These are phyloP conservation scores for Peromyscus polionotus DNA, from an alignment of 2,113 vertebrate genomes.

Conservation along the genomic window DNA sequence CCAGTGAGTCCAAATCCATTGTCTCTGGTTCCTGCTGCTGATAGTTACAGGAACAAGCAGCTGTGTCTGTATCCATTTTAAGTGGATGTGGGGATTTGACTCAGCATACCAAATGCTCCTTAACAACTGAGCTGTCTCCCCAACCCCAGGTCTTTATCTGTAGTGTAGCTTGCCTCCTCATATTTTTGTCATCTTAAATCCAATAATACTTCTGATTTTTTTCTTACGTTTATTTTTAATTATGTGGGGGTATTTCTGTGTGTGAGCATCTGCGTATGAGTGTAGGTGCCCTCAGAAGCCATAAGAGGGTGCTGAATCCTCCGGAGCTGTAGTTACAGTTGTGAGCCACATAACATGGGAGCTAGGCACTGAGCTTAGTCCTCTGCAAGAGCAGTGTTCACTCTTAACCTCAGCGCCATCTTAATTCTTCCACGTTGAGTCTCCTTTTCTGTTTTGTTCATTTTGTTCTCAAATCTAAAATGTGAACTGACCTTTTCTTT, in stretches of 20 bases:
- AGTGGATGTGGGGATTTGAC: not conserved
- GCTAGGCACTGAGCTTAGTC: not conserved
- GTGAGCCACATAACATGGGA: not conserved
- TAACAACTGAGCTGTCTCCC: not conserved
- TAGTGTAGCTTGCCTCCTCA: slow-evolving; percentile 5
- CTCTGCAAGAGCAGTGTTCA: not conserved
- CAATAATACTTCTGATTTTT: not conserved
- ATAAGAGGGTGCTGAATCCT: not conserved
- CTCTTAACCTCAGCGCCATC: not conserved
- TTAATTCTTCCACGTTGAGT: not conserved
- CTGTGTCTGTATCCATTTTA: not conserved
- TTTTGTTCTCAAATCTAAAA: slow-evolving; percentile 41
- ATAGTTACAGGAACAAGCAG: not conserved
- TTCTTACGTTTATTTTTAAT: not conserved
- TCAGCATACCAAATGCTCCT: not conserved
- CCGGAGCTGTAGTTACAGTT: not conserved
- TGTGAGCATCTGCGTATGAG: too few relatives aligned
- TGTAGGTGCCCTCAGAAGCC: not conserved
- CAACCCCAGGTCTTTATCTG: not conserved
- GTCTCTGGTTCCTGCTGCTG: not conserved
- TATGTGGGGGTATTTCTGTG: not conserved
- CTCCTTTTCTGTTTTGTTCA: not conserved
- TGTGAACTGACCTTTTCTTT: not conserved
- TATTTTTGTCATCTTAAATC: slow-evolving; percentile 51
- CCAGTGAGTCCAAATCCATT: not conserved